Evolutionary conservation across 2,888 invertebrate genomes (phyloP), one percentile per base, ranked within the genome.

Genomic region (Tridacna crocea): DNA sequence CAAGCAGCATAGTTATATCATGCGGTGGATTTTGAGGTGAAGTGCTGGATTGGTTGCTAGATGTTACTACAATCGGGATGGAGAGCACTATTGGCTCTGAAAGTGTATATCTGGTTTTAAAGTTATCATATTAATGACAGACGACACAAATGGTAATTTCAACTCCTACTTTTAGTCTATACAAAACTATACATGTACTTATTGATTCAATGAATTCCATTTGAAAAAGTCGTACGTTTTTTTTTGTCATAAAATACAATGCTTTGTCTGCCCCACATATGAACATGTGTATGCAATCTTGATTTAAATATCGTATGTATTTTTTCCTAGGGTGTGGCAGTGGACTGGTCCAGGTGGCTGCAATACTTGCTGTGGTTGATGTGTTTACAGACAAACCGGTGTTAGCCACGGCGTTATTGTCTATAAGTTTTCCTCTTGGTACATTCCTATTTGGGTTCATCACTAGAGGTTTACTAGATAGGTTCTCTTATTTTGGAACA

Each of bases 401-500:
- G 10, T 26, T 80, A n/a, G 66, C 65, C 51, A 48, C 47, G 24
- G 55, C 73, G n/a, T 24, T 80, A 26, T 26, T 58, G 11, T 65
- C 76, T n/a, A 55, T 55, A 3, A 73, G 63, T 22, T 27, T 58
- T 4, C 80, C 80, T 11, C 24, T 65, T 48, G 80, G 80, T 15
- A 55, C 76, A 15, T 76, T 80, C 22, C 10, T 80, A 19, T 61
- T 80, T 24, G 75, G 76, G 22, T 46, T 80, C 8, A 55, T 80
- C 12, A 80, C 76, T 10, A 55, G 73, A 15, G 66, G 48, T 8
- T n/a, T 76, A 12, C 47, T 80, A 22, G 76, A 80, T 27, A 73
- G 58, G 13, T 80, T 72, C 48, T 72, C 80, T 6, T 76, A 73
- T 51, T 80, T 66, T 58, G 80, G 80, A 6, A 77, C 76, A 6